Evolutionary conservation across 2,113 vertebrate genomes (phyloP).

Genomic region (Calyptomena viridis): DNA sequence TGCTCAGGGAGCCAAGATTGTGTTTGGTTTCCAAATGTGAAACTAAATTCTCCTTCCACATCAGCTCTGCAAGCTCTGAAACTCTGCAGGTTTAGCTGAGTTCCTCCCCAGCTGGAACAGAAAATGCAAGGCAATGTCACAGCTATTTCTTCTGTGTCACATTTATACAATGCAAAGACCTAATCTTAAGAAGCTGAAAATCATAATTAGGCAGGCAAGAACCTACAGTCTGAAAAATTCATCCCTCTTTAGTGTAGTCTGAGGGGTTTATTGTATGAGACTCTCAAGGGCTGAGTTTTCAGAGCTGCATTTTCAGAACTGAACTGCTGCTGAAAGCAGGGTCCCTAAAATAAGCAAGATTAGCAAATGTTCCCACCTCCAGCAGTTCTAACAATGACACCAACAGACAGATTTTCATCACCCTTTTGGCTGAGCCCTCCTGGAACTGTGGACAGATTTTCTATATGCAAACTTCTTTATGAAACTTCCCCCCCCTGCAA

Average conservation of each 20-base stretch:
- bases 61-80: background rate
- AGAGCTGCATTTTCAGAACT: background rate
- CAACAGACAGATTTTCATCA: constrained; percentile 15
- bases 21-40: background rate
- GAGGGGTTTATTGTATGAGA: background rate
- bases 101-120: background rate
- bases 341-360: constrained; percentile 27
- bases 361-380: constrained; percentile 32
- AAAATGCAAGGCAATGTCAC: background rate
- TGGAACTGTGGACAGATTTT: background rate
- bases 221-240: background rate
- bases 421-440: constrained; percentile 23
- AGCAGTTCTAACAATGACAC: constrained; percentile 15
- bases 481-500: background rate
- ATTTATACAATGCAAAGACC: background rate
- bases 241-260: background rate
- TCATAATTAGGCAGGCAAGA: background rate
- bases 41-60: background rate
- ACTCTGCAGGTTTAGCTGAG: background rate
- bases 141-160: background rate
- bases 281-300: background rate
- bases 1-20: background rate
- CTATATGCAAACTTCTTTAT: background rate
- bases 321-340: background rate
- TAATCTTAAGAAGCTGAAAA: background rate